Conservation (phyloP, 2,888 invertebrate species). For the Gymnoscelis rufifasciata region DNA sequence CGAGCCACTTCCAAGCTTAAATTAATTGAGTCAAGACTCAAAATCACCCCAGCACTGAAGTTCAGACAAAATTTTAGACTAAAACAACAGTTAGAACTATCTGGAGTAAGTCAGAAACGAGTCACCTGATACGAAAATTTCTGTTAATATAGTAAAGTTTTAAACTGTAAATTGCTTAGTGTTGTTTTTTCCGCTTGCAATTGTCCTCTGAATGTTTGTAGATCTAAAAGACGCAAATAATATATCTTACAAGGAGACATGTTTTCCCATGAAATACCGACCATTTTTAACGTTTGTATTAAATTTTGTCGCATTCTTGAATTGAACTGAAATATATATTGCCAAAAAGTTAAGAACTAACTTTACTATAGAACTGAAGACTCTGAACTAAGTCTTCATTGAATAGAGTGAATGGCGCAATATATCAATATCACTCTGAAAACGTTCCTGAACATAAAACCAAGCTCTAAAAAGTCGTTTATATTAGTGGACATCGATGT, state of each 20-base stretch:
- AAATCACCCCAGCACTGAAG: background rate
- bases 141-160: too few species aligned
- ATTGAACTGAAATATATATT: slow-evolving; percentile 16
- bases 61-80: background rate
- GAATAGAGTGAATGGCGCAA: too few species aligned
- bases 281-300: slow-evolving; percentile 38
- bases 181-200: slow-evolving; percentile 3
- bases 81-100: background rate
- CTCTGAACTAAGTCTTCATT: too few species aligned
- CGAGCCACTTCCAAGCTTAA: background rate
- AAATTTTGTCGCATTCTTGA: slow-evolving; percentile 28
- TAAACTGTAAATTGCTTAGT: background rate
- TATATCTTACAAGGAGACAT: slow-evolving; percentile 36
- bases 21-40: background rate
- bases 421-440: too few species aligned
- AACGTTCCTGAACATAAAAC: too few species aligned
- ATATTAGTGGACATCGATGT: too few species aligned
- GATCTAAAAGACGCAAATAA: slow-evolving; percentile 36
- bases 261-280: slow-evolving; percentile 36
- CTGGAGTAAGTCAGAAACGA: background rate
- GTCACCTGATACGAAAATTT: too few species aligned
- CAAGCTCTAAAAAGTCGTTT: too few species aligned
- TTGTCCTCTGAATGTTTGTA: slow-evolving; percentile 1
- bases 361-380: too few species aligned
- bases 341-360: slow-evolving; percentile 14